Conservation (phyloP, 1,140 invertebrate genomes). For the Heliconius himera region DNA sequence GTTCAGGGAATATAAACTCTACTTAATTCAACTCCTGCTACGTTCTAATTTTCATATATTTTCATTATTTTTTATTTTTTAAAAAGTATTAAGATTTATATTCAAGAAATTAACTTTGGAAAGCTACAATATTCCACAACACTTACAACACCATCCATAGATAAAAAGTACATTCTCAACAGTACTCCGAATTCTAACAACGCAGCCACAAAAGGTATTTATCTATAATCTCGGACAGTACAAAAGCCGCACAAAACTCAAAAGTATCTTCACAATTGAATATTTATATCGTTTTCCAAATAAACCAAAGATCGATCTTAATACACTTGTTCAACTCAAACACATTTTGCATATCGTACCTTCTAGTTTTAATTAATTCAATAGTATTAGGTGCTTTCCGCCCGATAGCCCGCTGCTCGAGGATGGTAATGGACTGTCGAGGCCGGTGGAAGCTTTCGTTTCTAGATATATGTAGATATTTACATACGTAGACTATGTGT, state of each 20-base stretch:
- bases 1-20: no score
- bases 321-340: slow-evolving; percentile 20
- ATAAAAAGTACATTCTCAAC: neutral
- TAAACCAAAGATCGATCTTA: slow-evolving; percentile 19
- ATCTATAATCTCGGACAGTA: neutral
- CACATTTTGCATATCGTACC: slow-evolving; percentile 26
- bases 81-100: no score
- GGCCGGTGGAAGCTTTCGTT: slow-evolving; percentile 11
- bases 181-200: neutral
- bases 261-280: slow-evolving; percentile 20
- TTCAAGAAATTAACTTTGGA: neutral
- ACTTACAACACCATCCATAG: neutral
- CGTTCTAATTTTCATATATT: no score
- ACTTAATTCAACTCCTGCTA: no score
- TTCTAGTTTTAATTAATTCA: slow-evolving; percentile 29
- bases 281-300: slow-evolving; percentile 17
- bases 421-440: slow-evolving; percentile 17
- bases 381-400: slow-evolving; percentile 21
- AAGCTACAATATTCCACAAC: neutral
- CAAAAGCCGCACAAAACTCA: neutral
- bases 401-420: slow-evolving; percentile 9
- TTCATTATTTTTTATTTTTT: no score
- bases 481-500: neutral
- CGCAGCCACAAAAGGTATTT: neutral
- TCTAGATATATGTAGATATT: neutral